phyloP scores from a whole-genome alignment of 2,888 invertebrate genomes.

The Fragum fragum region DNA sequence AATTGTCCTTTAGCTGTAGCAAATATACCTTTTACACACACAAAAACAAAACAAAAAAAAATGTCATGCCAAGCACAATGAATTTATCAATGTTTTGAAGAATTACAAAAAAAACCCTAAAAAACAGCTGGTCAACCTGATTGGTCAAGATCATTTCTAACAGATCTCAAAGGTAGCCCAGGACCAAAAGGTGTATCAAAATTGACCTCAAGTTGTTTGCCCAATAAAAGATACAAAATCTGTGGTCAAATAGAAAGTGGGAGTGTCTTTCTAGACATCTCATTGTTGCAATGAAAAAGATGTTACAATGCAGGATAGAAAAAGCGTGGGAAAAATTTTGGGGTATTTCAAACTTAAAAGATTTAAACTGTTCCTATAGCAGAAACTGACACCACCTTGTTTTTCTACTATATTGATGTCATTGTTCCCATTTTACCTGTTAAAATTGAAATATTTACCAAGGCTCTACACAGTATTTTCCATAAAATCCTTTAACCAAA shows the following conservation, averaged over 20 bases:
- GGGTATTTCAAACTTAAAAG: not conserved
- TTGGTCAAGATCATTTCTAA: too few relatives aligned
- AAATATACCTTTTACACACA: too few relatives aligned
- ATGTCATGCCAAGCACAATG: too few relatives aligned
- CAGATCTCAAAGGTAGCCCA: too few relatives aligned
- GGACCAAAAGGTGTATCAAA: not conserved
- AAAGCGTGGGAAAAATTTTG: not conserved
- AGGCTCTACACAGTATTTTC: too few relatives aligned
- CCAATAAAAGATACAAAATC: not conserved
- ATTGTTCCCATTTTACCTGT: not conserved
- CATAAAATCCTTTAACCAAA: too few relatives aligned
- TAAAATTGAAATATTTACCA: too few relatives aligned
- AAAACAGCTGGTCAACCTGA: too few relatives aligned
- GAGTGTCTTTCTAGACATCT: not conserved
- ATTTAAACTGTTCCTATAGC: slow-evolving; percentile 5
- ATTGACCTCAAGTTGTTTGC: not conserved
- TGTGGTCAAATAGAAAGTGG: not conserved
- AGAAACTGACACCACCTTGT: slow-evolving; percentile 14
- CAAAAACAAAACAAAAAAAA: too few relatives aligned
- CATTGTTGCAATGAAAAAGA: not conserved
- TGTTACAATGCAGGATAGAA: not conserved
- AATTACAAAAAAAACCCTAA: too few relatives aligned
- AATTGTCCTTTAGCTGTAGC: too few relatives aligned
- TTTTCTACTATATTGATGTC: slow-evolving; percentile 9
- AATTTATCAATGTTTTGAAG: too few relatives aligned